A percentile compares a stretch with the other conserved stretches of the same genome.
These are phyloP conservation scores for Hybognathus amarus DNA, from an alignment of 2,797 vertebrate species.

Conservation along the genomic window DNA sequence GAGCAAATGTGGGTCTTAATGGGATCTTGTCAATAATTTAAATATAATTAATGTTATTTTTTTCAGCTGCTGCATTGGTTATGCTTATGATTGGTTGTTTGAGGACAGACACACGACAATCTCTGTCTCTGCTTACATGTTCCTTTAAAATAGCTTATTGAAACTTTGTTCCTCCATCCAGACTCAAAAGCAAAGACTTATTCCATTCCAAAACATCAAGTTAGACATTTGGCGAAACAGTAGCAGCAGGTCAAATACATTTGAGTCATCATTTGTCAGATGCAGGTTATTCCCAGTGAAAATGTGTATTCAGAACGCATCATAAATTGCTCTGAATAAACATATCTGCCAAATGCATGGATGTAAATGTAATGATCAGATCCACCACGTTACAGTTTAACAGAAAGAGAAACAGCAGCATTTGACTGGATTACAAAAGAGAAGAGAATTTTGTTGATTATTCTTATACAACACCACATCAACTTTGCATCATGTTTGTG, in stretches of 20 bases:
- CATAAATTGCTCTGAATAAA: neutral
- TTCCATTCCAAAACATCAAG: neutral
- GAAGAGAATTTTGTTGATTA: no score
- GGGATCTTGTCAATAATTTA: neutral
- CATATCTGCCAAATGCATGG: neutral
- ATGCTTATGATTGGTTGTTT: constrained; percentile 2
- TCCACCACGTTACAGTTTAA: neutral
- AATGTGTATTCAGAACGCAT: neutral
- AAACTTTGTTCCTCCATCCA: neutral
- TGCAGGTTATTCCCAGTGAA: neutral
- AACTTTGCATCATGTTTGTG: no score
- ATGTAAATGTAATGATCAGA: neutral
- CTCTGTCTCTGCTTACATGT: neutral
- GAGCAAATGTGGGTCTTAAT: neutral
- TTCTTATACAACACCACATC: no score
- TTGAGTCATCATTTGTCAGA: neutral
- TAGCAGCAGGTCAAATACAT: neutral
- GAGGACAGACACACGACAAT: no score
- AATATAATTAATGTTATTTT: neutral
- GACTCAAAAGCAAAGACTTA: neutral
- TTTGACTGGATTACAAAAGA: no score
- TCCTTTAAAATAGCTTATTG: neutral
- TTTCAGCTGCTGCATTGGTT: neutral
- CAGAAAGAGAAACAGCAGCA: neutral
- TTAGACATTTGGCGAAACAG: neutral